A percentile compares a stretch with the other conserved stretches of the same genome.
Conservation (phyloP, 2,113 vertebrate species). For the Plotosus lineatus region DNA sequence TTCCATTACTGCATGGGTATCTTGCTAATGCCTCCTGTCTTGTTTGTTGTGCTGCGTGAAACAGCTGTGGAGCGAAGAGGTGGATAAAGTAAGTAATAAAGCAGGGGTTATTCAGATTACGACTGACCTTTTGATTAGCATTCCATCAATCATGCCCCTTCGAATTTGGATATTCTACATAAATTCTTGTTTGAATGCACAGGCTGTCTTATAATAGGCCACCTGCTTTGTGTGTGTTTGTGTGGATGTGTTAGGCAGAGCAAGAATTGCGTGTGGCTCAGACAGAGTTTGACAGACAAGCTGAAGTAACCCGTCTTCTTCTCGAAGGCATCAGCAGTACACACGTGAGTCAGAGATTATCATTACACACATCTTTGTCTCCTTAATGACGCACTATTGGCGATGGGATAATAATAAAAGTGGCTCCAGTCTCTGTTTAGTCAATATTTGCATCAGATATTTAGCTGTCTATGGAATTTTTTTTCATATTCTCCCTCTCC, state of each 20-base stretch:
- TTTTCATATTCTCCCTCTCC: neutral
- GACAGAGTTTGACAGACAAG: constrained; percentile 93
- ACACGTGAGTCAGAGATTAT: constrained; percentile 76
- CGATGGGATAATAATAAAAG: neutral
- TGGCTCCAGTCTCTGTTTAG: neutral
- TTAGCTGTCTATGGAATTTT: too few species aligned
- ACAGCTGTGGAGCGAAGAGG: constrained; percentile 58
- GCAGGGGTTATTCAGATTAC: neutral
- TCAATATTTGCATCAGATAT: constrained; percentile 23
- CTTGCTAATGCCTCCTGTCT: constrained; percentile 34
- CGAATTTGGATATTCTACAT: neutral
- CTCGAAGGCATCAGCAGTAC: constrained; percentile 95
- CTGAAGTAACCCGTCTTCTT: constrained; percentile 89
- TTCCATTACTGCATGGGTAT: neutral
- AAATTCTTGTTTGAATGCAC: neutral
- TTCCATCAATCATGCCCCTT: neutral
- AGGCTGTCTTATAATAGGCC: neutral
- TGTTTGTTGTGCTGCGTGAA: constrained; percentile 45
- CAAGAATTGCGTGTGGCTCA: constrained; percentile 90
- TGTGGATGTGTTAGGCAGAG: constrained; percentile 66
- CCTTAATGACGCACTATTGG: neutral
- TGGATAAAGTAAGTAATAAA: constrained; percentile 56
- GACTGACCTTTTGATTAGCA: neutral
- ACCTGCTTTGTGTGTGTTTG: constrained; percentile 18
- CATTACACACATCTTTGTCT: neutral